phyloP scores from a whole-genome alignment of 2,113 vertebrate genomes.

The Vidua macroura region DNA sequence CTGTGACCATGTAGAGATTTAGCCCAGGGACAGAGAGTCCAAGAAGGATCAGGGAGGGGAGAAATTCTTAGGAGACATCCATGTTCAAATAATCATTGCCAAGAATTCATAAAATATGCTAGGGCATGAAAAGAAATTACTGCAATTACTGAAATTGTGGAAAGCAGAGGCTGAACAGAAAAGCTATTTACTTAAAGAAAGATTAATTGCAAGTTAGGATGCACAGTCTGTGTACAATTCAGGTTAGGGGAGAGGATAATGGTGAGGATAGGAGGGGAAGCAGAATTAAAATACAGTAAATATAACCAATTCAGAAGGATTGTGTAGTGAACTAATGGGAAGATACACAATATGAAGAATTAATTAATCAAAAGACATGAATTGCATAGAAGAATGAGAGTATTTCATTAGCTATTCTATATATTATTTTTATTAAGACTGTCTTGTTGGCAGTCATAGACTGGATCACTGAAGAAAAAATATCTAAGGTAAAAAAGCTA shows the following conservation, averaged over 20 bases:
- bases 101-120: constrained; percentile 40
- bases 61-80: background rate
- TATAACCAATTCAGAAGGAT: background rate
- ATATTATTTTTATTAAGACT: background rate
- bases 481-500: background rate
- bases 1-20: background rate
- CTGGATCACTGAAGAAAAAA: background rate
- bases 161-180: background rate
- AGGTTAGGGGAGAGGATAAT: background rate
- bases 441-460: background rate
- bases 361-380: background rate
- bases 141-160: background rate
- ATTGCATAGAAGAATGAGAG: background rate
- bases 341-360: background rate
- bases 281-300: background rate
- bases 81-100: background rate
- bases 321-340: background rate
- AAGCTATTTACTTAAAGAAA: constrained; percentile 1
- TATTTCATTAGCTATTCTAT: background rate
- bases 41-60: background rate
- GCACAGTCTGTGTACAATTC: background rate
- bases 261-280: background rate
- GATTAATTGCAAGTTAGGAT: constrained; percentile 5
- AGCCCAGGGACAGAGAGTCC: background rate
- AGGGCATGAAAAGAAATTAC: constrained; percentile 21